phyloP scores from a whole-genome alignment of 2,888 invertebrate species.

The Catocala sponsa region DNA sequence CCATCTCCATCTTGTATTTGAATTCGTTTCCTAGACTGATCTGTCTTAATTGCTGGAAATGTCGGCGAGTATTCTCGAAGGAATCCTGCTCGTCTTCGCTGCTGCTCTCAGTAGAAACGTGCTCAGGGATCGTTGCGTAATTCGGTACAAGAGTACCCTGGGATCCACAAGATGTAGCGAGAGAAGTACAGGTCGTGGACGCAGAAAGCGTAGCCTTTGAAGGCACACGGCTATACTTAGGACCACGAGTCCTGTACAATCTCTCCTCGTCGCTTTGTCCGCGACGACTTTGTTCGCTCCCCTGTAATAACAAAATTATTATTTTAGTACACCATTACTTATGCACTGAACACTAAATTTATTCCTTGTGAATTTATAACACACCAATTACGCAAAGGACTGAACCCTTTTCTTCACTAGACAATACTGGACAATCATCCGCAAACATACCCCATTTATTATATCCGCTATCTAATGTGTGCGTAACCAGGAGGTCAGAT shows the following conservation, averaged over 20 bases:
- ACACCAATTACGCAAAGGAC: slow-evolving; percentile 58
- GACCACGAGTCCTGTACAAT: slow-evolving; percentile 75
- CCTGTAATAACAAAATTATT: slow-evolving; percentile 66
- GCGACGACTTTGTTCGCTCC: slow-evolving; percentile 78
- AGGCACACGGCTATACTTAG: slow-evolving; percentile 84
- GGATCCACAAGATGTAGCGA: slow-evolving; percentile 86
- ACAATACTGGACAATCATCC: slow-evolving; percentile 75
- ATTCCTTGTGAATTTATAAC: slow-evolving; percentile 32
- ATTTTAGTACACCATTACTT: slow-evolving; percentile 24
- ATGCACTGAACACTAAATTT: slow-evolving; percentile 4
- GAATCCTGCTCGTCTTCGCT: slow-evolving; percentile 86
- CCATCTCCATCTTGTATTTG: slow-evolving; percentile 90
- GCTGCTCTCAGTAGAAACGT: slow-evolving; percentile 80
- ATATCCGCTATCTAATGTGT: slow-evolving; percentile 82
- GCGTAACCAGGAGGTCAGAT: slow-evolving; percentile 80
- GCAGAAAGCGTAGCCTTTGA: slow-evolving; percentile 86
- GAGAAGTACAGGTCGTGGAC: slow-evolving; percentile 89
- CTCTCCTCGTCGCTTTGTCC: slow-evolving; percentile 83
- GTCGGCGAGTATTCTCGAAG: slow-evolving; percentile 87
- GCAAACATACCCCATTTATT: slow-evolving; percentile 84
- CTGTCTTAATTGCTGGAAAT: slow-evolving; percentile 89
- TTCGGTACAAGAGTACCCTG: slow-evolving; percentile 81
- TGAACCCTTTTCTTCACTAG: slow-evolving; percentile 65
- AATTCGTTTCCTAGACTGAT: slow-evolving; percentile 90
- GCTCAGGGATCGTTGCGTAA: slow-evolving; percentile 80